Base-by-base conservation (phyloP, 2,797 vertebrate genomes). In the Allobates femoralis region DNA sequence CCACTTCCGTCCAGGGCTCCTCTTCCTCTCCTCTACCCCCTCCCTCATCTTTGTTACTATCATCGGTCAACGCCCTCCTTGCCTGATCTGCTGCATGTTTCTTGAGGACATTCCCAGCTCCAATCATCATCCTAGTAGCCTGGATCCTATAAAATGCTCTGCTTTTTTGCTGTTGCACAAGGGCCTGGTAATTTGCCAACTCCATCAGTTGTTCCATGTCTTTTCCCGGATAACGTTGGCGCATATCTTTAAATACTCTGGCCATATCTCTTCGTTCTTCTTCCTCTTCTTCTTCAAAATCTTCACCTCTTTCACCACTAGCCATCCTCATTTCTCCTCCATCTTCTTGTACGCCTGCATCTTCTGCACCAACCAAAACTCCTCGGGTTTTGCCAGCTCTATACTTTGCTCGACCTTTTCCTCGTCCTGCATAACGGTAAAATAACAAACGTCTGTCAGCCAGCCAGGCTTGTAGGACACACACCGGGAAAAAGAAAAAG, bases 51-150 rank as follows among this genome's bases (percentile, higher is more conserved):
- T 78, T 88, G 26, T 58, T 58, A 3, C 77, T 60, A 56, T n/a
- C 83, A 79, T 85, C 86, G 46, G 82, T 88, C 87, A 96, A 93
- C 85, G 96, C 95, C 90, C 95, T 96, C 81, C 96, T 94, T 23
- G 96, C 96, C 92, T 96, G 95, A 90, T 96, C 96, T 0, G 96
- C 96, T 0, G 96, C 96, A 0, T 97, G 96, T 83, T 96, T 96
- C 92, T 96, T 97, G 4, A 97, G 92, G 88, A 97, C 96, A 92
- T 97, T 96, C 2, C 96, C 96, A 0, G 96, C 96, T 23, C 96
- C 96, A 0, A 96, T 97, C 96, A 97, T 96, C 95, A 96, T 96
- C 90, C 96, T 93, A 32, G 96, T 96, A n/a, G 96, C 96, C 83
- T 96, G 96, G 89, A 96, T 96, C 55, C 96, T 94, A 88, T 96